phyloP scores from a whole-genome alignment of 2,113 vertebrate species.

The Sapajus apella region DNA sequence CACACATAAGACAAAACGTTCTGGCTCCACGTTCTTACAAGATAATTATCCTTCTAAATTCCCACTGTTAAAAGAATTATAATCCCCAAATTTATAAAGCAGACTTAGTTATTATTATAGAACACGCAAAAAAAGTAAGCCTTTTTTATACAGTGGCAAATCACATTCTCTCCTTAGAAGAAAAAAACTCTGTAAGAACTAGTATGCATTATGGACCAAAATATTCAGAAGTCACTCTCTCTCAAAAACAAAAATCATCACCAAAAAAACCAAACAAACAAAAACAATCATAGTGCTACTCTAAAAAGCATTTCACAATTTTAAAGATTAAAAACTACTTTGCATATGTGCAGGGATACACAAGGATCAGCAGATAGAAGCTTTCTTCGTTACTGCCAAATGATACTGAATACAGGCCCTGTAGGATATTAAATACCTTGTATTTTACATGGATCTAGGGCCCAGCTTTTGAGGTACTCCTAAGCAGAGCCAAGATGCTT shows the following conservation, averaged over 20 bases:
- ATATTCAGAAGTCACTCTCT: not conserved
- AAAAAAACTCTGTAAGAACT: slow-evolving; percentile 32
- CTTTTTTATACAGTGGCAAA: not conserved
- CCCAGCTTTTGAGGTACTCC: slow-evolving; percentile 37
- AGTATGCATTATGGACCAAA: not conserved
- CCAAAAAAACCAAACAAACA: not conserved
- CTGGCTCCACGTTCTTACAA: slow-evolving; percentile 12
- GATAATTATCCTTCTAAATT: slow-evolving; percentile 39
- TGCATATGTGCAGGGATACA: not conserved
- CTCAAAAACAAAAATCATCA: not conserved
- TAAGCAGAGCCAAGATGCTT: slow-evolving; percentile 53
- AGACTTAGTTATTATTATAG: not conserved
- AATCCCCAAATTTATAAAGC: slow-evolving; percentile 35
- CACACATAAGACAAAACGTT: not conserved
- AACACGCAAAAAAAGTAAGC: not conserved
- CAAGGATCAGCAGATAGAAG: not conserved
- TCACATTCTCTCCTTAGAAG: not conserved
- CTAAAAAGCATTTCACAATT: not conserved
- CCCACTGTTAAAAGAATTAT: slow-evolving; percentile 4
- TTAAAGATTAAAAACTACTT: not conserved
- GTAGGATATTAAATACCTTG: slow-evolving; percentile 53
- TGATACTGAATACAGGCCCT: slow-evolving; percentile 54
- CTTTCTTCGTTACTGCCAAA: slow-evolving; percentile 36
- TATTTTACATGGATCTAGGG: slow-evolving; percentile 8
- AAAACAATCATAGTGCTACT: not conserved